Percentiles rank a stretch among this genome's conserved stretches.
phyloP scores from a whole-genome alignment of 1,140 invertebrate genomes.

The Heterodera carotae region DNA sequence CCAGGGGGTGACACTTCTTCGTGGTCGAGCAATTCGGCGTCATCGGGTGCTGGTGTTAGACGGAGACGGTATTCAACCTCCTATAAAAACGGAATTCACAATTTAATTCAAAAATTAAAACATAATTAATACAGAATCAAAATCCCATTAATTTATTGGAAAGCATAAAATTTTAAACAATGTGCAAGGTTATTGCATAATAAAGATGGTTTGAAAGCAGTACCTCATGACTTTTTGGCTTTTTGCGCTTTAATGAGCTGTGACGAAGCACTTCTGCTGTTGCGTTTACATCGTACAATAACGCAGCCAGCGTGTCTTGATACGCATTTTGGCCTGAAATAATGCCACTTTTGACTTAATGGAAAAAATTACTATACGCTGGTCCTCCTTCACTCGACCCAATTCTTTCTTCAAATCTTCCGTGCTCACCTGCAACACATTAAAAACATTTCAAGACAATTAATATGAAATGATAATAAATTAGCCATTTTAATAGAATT shows the following conservation, averaged over 20 bases:
- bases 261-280: conserved; percentile 63
- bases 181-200: not conserved
- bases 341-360: not conserved
- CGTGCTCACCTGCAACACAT: conserved; percentile 34
- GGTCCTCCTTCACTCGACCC: conserved; percentile 57
- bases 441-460: not conserved
- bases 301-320: conserved; percentile 61
- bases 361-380: conserved; percentile 38
- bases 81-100: too few species aligned
- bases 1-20: conserved; percentile 44
- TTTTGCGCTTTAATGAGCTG: conserved; percentile 56
- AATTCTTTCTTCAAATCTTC: conserved; percentile 64
- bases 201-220: too few species aligned
- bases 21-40: conserved; percentile 50
- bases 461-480: not conserved
- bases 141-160: too few species aligned
- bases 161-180: not conserved
- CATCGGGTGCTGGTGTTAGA: conserved; percentile 61
- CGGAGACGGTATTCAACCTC: conserved; percentile 63
- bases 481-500: too few species aligned
- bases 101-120: too few species aligned
- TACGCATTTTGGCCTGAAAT: conserved; percentile 59
- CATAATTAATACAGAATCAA: too few species aligned
- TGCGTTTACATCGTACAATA: conserved; percentile 66
- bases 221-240: conserved; percentile 44